Evolutionary conservation across 2,888 invertebrate genomes (phyloP).

Genomic region (Malachius bipustulatus): DNA sequence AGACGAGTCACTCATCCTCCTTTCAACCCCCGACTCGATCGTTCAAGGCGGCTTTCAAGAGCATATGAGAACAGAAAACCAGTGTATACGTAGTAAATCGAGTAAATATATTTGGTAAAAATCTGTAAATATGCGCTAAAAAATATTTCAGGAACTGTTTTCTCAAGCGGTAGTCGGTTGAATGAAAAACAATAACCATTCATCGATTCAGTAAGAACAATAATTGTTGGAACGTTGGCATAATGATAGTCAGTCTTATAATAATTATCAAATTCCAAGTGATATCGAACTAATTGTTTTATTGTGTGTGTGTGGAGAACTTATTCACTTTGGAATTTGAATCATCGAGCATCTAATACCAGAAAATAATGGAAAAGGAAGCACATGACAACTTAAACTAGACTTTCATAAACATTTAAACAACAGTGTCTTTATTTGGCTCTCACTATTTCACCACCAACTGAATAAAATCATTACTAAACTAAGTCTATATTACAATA

Average conservation of each 20-base stretch:
- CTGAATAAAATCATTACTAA: too few relatives aligned
- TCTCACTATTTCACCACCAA: too few relatives aligned
- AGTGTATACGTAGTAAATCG: conserved; percentile 33
- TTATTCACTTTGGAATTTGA: conserved; percentile 23
- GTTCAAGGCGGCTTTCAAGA: conserved; percentile 4
- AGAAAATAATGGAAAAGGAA: conserved; percentile 32
- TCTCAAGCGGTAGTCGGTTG: conserved; percentile 10
- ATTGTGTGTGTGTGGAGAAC: neutral
- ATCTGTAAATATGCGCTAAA: conserved; percentile 36
- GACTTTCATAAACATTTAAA: conserved; percentile 24
- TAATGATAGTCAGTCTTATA: conserved; percentile 38
- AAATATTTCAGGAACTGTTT: conserved; percentile 38
- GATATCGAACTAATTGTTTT: conserved; percentile 9
- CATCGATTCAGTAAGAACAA: too few relatives aligned
- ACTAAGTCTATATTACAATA: too few relatives aligned
- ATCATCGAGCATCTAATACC: conserved; percentile 23
- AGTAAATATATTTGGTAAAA: conserved; percentile 37
- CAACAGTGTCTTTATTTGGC: too few relatives aligned
- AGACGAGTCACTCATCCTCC: too few relatives aligned
- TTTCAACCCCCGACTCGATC: too few relatives aligned
- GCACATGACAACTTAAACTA: conserved; percentile 30
- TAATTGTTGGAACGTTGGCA: conserved; percentile 37
- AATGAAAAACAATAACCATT: conserved; percentile 1
- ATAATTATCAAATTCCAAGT: conserved; percentile 23
- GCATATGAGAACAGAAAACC: conserved; percentile 29